Conservation (phyloP, 2,113 vertebrate genomes). For the Halichoerus grypus region DNA sequence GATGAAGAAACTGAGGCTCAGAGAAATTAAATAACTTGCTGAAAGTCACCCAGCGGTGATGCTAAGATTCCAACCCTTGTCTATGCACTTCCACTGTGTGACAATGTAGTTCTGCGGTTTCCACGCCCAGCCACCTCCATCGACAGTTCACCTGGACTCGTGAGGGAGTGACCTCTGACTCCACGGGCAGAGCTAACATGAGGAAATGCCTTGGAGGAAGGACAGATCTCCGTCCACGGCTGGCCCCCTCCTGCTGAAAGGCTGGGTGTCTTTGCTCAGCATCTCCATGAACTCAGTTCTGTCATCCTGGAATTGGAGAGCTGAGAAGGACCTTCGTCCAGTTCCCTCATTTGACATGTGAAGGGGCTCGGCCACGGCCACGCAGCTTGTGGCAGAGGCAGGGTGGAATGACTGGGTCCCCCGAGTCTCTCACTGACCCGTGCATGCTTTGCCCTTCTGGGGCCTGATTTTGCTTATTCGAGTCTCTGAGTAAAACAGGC, state of each 20-base stretch:
- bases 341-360: background rate
- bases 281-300: background rate
- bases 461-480: background rate
- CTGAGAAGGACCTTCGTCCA: background rate
- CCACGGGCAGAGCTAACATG: background rate
- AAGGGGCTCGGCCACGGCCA: background rate
- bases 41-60: background rate
- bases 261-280: background rate
- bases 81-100: background rate
- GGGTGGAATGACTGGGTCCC: background rate
- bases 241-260: background rate
- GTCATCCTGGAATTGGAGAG: background rate
- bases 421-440: rapidly evolving
- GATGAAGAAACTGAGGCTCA: background rate
- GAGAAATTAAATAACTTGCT: background rate
- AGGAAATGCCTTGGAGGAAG: background rate
- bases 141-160: background rate
- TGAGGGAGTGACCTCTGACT: background rate
- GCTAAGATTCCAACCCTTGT: background rate
- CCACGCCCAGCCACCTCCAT: background rate
- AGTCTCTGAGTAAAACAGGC: background rate
- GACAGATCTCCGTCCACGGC: background rate
- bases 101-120: background rate
- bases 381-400: background rate
- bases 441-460: background rate